Conservation (phyloP, 2,888 invertebrate genomes). For the Lycaena phlaeas region DNA sequence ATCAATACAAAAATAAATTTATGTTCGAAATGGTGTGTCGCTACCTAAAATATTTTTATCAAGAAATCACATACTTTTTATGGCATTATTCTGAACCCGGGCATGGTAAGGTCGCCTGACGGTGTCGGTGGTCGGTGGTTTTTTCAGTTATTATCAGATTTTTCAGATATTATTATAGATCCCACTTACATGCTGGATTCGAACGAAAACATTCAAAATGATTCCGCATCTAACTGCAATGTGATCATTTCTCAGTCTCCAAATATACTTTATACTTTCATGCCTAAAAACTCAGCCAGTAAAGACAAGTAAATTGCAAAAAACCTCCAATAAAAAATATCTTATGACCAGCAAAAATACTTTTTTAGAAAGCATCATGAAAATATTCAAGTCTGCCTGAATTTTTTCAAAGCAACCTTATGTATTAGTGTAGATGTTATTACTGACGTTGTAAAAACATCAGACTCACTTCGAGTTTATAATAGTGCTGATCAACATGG, state of each 20-base stretch:
- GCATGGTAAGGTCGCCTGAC: too few relatives aligned
- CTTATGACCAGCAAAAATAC: not conserved
- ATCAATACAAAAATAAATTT: too few relatives aligned
- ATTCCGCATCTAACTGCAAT: not conserved
- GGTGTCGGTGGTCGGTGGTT: too few relatives aligned
- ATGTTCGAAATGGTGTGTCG: too few relatives aligned
- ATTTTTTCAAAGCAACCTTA: slow-evolving; percentile 1
- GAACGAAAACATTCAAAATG: not conserved
- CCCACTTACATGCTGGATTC: not conserved
- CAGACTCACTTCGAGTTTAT: not conserved
- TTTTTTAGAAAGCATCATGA: not conserved
- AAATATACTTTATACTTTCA: too few relatives aligned
- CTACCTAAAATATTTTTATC: too few relatives aligned
- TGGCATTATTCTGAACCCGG: too few relatives aligned
- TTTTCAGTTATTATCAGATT: too few relatives aligned
- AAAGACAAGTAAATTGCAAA: not conserved
- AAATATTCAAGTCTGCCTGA: not conserved
- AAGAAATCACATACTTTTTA: too few relatives aligned
- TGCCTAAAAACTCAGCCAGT: too few relatives aligned
- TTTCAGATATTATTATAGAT: not conserved
- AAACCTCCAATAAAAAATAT: slow-evolving; percentile 1
- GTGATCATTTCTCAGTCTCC: not conserved
- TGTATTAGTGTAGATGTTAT: not conserved
- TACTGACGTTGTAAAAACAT: not conserved
- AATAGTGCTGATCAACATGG: not conserved